Evolutionary conservation across 2,113 vertebrate species (phyloP).

Genomic region (Anoura caudifer): DNA sequence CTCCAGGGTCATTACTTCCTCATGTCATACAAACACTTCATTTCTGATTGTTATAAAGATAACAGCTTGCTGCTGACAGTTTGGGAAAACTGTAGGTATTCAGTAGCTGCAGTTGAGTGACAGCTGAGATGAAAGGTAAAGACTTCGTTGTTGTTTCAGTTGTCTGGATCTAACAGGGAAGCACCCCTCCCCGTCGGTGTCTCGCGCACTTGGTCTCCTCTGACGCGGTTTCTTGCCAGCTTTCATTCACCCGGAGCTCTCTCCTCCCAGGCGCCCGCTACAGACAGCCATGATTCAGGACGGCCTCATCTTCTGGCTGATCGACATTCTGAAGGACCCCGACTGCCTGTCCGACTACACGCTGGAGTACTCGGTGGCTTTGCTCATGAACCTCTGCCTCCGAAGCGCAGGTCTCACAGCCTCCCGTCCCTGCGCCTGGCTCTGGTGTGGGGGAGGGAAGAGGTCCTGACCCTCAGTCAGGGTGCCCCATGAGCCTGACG

Average conservation of each 20-base stretch:
- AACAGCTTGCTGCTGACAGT: not conserved
- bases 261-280: slow-evolving; percentile 84
- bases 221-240: fast-evolving
- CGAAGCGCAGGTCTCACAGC: slow-evolving; percentile 86
- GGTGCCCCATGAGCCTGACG: not conserved
- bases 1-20: not conserved
- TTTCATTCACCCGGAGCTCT: not conserved
- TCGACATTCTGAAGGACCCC: slow-evolving; percentile 88
- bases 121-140: not conserved
- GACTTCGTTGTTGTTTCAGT: too few species aligned
- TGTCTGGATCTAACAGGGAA: not conserved
- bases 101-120: not conserved
- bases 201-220: not conserved
- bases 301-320: slow-evolving; percentile 91
- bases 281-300: slow-evolving; percentile 93
- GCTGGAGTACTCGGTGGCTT: slow-evolving; percentile 89
- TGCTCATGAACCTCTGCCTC: slow-evolving; percentile 97
- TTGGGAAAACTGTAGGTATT: not conserved
- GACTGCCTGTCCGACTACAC: slow-evolving; percentile 94
- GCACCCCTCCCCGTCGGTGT: fast-evolving
- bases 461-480: not conserved
- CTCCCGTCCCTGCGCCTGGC: fast-evolving
- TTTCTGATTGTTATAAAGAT: not conserved
- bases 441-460: too few species aligned
- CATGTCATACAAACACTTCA: not conserved